Evolutionary conservation across 1,140 invertebrate genomes (phyloP), one percentile per base, ranked within the genome.

Genomic region (Chionoecetes opilio): DNA sequence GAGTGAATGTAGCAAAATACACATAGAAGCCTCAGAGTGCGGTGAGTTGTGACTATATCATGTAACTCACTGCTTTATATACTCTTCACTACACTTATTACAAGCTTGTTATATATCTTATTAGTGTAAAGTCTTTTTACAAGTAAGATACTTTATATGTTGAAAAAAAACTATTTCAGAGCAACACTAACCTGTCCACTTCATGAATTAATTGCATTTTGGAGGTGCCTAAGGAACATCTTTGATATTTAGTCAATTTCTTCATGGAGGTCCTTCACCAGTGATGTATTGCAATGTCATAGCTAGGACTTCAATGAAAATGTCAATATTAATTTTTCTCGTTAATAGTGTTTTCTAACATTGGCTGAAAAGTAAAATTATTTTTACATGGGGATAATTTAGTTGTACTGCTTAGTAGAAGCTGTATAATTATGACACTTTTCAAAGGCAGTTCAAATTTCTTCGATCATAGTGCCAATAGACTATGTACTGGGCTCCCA

Each of bases 111-210:
- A 75, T 75, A 75, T 75, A 75, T 26, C n/a, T 75, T 2, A n/a
- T 26, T 75, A 75, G 46, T 75, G 63, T 75, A 17, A 75, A 75
- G 63, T 75, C 21, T n/a, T 75, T 75, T n/a, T 75, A 26, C 63
- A 26, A n/a, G 26, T 75, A 75, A 75, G 63, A 75, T 75, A n/a
- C 63, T n/a, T 75, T 75, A 75, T 75, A 75, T 75, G n/a, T 75
- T 75, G 63, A 5, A 17, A 75, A 21, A n/a, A n/a, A 75, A 75
- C 63, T n/a, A n/a, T n/a, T 75, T 26, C 5, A 75, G 21, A 75
- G 11, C 63, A 75, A n/a, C 6, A 75, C n/a, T 2, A 75, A n/a
- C 21, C 3, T 75, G 11, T 75, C 21, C 1, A 75, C 6, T 75
- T n/a, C n/a, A n/a, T 6, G n/a, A n/a, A 75, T 75, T 26, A 53